Evolutionary conservation across 2,113 vertebrate species (phyloP).

Genomic region (Emydocephalus ijimae): DNA sequence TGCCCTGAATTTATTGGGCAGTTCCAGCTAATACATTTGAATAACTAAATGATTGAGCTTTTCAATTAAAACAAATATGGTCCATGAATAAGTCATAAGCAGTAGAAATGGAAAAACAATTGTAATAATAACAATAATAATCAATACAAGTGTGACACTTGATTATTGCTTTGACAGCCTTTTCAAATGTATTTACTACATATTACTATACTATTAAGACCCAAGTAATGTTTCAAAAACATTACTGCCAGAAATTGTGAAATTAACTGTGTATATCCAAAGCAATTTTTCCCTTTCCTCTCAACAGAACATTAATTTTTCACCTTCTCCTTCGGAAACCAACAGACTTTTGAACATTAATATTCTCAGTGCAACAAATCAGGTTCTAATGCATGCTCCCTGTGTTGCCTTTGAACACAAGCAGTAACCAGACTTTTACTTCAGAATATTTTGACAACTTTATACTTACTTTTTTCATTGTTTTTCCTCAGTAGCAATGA

Average conservation of each 20-base stretch:
- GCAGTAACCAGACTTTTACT: background rate
- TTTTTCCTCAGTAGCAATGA: background rate
- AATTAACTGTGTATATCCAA: constrained; percentile 36
- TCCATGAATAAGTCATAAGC: background rate
- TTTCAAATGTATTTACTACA: constrained; percentile 31
- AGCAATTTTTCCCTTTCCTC: constrained; percentile 16
- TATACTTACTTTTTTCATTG: background rate
- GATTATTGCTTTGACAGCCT: constrained; percentile 25
- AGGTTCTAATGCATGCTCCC: constrained; percentile 6
- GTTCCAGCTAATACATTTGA: background rate
- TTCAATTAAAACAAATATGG: constrained; percentile 1
- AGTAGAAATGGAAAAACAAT: background rate
- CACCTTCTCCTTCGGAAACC: constrained; percentile 20
- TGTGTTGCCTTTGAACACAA: constrained; percentile 8
- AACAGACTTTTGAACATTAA: constrained; percentile 22
- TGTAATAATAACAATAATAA: background rate
- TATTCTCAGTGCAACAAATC: constrained; percentile 33
- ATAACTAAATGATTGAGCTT: constrained; percentile 3
- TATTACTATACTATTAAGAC: constrained; percentile 22
- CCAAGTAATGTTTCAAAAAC: constrained; percentile 25
- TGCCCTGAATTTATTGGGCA: background rate
- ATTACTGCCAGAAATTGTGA: constrained; percentile 32
- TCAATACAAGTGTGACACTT: constrained; percentile 18
- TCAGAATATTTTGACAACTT: background rate
- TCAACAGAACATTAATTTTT: constrained; percentile 37